Conservation (phyloP, 2,113 vertebrate genomes). For the Oryzias javanicus region DNA sequence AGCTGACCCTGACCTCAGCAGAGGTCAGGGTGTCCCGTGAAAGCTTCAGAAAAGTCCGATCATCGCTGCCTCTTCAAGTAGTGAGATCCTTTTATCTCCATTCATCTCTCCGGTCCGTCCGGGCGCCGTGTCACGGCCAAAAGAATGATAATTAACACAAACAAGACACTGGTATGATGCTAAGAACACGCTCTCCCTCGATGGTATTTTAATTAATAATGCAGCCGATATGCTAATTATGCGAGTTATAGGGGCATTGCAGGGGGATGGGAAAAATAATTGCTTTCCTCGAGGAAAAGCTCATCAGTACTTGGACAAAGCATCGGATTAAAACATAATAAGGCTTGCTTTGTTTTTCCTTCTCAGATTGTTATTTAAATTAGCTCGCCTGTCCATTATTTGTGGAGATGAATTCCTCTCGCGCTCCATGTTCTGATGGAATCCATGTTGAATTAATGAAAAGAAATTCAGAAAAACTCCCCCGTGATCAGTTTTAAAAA, state of each 20-base stretch:
- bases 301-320: constrained; percentile 70
- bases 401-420: constrained; percentile 24
- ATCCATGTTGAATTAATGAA: constrained; percentile 13
- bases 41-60: constrained; percentile 27
- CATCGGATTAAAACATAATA: constrained; percentile 72
- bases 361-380: constrained; percentile 72
- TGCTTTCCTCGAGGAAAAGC: constrained; percentile 73
- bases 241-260: constrained; percentile 68
- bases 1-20: not conserved
- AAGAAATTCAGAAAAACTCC: not conserved
- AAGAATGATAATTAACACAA: constrained; percentile 73
- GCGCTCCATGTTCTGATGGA: constrained; percentile 28
- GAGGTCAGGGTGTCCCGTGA: constrained; percentile 4
- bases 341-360: constrained; percentile 63
- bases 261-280: constrained; percentile 71
- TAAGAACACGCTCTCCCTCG: constrained; percentile 55
- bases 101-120: constrained; percentile 34
- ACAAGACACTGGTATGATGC: constrained; percentile 62
- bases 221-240: constrained; percentile 79
- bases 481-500: not conserved
- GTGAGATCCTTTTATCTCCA: constrained; percentile 43
- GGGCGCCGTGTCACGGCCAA: constrained; percentile 38
- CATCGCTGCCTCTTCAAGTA: constrained; percentile 41
- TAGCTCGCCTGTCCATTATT: constrained; percentile 21
- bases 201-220: constrained; percentile 78